Percentiles rank a stretch among this genome's conserved stretches.
Conservation (phyloP, 2,797 vertebrate genomes). For the Takifugu ocellatus region DNA sequence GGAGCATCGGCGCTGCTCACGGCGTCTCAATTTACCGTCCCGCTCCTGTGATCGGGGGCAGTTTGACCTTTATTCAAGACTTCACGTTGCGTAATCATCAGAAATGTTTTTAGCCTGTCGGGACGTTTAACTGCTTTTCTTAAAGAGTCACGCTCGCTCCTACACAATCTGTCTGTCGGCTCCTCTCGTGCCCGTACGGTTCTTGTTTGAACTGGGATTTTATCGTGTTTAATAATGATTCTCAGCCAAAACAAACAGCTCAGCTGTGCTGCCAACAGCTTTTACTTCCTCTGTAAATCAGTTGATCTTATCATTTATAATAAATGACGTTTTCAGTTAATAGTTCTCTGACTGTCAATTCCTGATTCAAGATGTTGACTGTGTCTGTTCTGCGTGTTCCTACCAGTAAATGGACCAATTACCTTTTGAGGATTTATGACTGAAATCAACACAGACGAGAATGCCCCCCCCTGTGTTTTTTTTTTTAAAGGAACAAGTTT, state of each 20-base stretch:
- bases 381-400: not conserved
- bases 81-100: constrained; percentile 32
- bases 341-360: constrained; percentile 2
- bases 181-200: constrained; percentile 52
- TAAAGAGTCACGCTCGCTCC: constrained; percentile 22
- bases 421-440: not conserved
- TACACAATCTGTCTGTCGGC: constrained; percentile 28
- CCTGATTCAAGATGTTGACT: constrained; percentile 22
- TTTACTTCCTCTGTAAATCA: constrained; percentile 63
- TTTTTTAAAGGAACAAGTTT: constrained; percentile 83
- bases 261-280: constrained; percentile 43
- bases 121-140: no score
- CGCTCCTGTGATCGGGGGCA: not conserved
- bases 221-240: constrained; percentile 49
- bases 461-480: not conserved
- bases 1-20: no score
- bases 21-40: no score
- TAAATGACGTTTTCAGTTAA: constrained; percentile 62
- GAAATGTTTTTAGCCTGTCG: no score
- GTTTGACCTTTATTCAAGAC: not conserved
- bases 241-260: constrained; percentile 52
- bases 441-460: constrained; percentile 6
- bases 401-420: not conserved
- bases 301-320: constrained; percentile 58
- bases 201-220: constrained; percentile 57